Base-by-base conservation (phyloP, 2,888 invertebrate species). In the Nomada ruficornis region DNA sequence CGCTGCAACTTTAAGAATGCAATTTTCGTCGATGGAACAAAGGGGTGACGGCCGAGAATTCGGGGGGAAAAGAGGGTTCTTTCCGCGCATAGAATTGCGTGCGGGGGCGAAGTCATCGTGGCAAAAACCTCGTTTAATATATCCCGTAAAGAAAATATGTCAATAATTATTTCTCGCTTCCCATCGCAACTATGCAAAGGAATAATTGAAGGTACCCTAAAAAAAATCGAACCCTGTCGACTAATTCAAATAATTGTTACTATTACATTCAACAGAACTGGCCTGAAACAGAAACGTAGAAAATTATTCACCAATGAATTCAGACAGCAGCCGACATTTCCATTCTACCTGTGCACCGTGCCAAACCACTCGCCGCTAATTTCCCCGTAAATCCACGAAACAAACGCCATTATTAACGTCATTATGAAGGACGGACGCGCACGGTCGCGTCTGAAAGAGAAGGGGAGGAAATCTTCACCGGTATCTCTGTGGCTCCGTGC, bases 361-460 rank as follows among this genome's bases (percentile, higher is more conserved):
- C 47, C 15, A 15, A 47, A 47, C 13, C 47, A 47, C 47, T 47
- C 20, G 23, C 23, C 57, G 57, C 9, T 4, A 44, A 57, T 20
- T 76, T 50, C 7, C n/a, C 2, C 13, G n/a, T 29, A 71, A 77
- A 77, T 71, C 26, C 9, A 74, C 62, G 73, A 79, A 79, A 81
- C 79, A 75, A 67, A 80, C 50, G 62, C 67, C 54, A 54, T 80
- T 80, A 67, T 74, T 74, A 80, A 36, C 36, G 36, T 36, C 36
- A 36, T 36, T 36, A 36, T 36, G 7, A 54, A 80, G 54, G 64
- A n/a, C 18, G 47, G 59, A 47, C 42, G 42, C 15, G 18, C 2
- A 1, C 15, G 50, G 20, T 11, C 11, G 13, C 23, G 26, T 18
- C 18, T 36, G 50, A 18, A 23, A n/a, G 36, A 29, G 54, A 57